Evolutionary conservation across 2,113 vertebrate species (phyloP).

Genomic region (Bucco capensis): DNA sequence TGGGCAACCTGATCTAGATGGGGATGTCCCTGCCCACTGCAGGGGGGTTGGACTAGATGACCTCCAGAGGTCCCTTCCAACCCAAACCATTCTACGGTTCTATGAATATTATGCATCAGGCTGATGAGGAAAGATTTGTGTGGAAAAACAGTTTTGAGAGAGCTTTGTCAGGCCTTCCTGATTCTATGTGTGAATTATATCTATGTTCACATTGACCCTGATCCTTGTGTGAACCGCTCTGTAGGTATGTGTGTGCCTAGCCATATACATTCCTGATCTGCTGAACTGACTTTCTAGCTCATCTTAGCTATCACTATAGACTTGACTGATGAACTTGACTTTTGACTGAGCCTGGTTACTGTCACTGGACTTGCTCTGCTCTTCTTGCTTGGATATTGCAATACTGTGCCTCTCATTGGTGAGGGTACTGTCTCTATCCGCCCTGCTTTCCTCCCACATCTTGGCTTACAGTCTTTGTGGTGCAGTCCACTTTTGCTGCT

Average conservation of each 20-base stretch:
- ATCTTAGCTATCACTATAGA: not conserved
- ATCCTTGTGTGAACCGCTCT: not conserved
- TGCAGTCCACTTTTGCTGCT: not conserved
- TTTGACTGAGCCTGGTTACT: not conserved
- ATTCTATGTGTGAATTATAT: not conserved
- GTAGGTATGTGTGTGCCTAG: not conserved
- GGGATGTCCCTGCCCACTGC: too few relatives aligned
- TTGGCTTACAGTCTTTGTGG: not conserved
- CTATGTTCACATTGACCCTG: not conserved
- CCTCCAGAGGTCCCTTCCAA: too few relatives aligned
- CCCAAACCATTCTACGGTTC: too few relatives aligned
- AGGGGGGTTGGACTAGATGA: too few relatives aligned
- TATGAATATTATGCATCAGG: too few relatives aligned
- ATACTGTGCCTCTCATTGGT: not conserved
- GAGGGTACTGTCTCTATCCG: not conserved
- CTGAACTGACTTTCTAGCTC: not conserved
- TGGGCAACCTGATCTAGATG: too few relatives aligned
- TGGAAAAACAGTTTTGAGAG: not conserved
- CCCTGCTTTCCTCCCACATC: not conserved
- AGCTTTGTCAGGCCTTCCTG: not conserved
- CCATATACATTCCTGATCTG: not conserved
- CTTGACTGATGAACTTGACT: not conserved
- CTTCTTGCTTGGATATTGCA: not conserved
- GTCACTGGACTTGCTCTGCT: not conserved
- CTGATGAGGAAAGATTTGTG: not conserved